Percentiles rank a stretch among this genome's conserved stretches.
Evolutionary conservation across 23 tunicate genomes (phyloP).

Genomic region (Ascidia mentula): DNA sequence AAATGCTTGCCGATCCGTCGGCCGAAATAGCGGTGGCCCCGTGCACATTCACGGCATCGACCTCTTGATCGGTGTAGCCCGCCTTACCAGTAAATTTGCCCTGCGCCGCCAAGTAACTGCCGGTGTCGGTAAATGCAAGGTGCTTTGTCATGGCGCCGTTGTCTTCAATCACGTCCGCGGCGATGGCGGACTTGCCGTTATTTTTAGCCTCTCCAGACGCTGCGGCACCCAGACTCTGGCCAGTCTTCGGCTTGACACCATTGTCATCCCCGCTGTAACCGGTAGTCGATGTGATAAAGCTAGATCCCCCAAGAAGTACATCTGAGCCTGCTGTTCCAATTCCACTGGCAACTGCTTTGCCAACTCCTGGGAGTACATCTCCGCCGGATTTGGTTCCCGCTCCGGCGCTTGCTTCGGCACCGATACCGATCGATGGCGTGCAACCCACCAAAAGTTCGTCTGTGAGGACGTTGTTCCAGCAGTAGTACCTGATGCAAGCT

Average conservation of each 20-base stretch:
- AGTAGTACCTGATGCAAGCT: slow-evolving; percentile 93
- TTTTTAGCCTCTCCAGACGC: slow-evolving; percentile 10
- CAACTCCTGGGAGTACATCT: slow-evolving; percentile 5
- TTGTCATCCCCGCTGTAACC: not conserved
- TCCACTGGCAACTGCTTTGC: slow-evolving; percentile 26
- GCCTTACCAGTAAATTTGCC: slow-evolving; percentile 50
- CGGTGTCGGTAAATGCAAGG: slow-evolving; percentile 18
- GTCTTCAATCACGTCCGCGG: slow-evolving; percentile 39
- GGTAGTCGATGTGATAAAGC: slow-evolving; percentile 11
- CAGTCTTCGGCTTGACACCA: slow-evolving; percentile 5
- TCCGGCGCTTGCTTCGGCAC: slow-evolving; percentile 30
- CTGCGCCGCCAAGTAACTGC: slow-evolving; percentile 28
- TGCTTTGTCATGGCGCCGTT: slow-evolving; percentile 77
- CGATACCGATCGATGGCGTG: slow-evolving; percentile 40
- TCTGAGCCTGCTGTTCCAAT: slow-evolving; percentile 34
- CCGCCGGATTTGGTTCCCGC: slow-evolving; percentile 23
- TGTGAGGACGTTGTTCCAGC: slow-evolving; percentile 96
- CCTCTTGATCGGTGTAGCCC: slow-evolving; percentile 61
- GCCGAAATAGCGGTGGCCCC: slow-evolving; percentile 59
- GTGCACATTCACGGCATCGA: slow-evolving; percentile 24
- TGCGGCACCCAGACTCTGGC: slow-evolving; percentile 11
- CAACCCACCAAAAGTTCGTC: slow-evolving; percentile 90
- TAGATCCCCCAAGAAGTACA: slow-evolving; percentile 25
- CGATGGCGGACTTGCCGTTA: not conserved
- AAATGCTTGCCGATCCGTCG: slow-evolving; percentile 40